Base-by-base conservation (phyloP, 2,888 invertebrate genomes). In the Rhagonycha lutea region DNA sequence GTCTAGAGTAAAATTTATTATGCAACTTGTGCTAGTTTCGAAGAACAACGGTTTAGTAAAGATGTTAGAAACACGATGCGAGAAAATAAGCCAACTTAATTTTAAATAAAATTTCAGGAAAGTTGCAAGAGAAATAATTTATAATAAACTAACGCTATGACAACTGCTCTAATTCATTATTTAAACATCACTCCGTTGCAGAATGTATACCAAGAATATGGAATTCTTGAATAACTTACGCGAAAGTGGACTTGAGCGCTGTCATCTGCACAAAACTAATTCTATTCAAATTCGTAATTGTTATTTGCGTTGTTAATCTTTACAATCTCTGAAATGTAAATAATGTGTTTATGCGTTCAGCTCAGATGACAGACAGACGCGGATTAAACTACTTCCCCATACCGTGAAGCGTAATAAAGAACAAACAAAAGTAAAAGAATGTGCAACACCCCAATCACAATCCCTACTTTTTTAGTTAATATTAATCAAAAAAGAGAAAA, bases 1-100 rank as follows among this genome's bases (percentile, higher is more conserved):
- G 77, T 77, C 77, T 77, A 47, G 77, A 77, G 77, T 75, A 67
- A 73, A 77, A 77, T 77, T 77, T 77, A 77, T 77, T 77, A 75
- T 77, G 77, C 75, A 77, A 75, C 74, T 77, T 77, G 67, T 72
- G 77, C 74, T 74, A 74, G 77, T 77, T 74, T 77, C 69, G 74
- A 68, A 72, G 72, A 77, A 77, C 73, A 76, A 76, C 76, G 71
- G 71, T 71, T 73, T 74, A 61, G 69, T 71, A 69, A 73, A 76
- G 76, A 76, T 69, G 73, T 76, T 76, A 63, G 65, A 26, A 70
- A 65, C 71, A 61, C 63, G 26, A 24, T 65, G 23, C 63, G 63
- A 24, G 63, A 65, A 47, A 47, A 47, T 47, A 47, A 47, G 47
- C 47, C 47, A 47, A 47, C 47, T 47, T 47, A 47, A 47, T 47